Base-by-base conservation (phyloP, 2,888 invertebrate species). In the Orthosia gothica region DNA sequence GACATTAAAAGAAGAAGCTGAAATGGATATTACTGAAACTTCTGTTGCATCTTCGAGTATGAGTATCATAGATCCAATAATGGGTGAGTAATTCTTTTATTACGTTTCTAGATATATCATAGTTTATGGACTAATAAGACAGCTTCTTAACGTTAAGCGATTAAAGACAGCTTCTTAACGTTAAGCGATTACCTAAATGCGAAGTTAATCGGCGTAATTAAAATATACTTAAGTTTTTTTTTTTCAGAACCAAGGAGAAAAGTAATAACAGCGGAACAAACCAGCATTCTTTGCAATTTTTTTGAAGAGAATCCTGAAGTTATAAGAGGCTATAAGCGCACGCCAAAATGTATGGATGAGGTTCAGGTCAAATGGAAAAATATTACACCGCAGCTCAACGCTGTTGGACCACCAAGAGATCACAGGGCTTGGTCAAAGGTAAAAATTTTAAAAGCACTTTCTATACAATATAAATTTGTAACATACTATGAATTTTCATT, bases 241-340 rank as follows among this genome's bases (percentile, higher is more conserved):
- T 47, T 55, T 16, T 32, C 49, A 70, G 70, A 70, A 47, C 13
- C 32, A 11, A 57, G 18, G 20, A 15, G 20, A 13, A 57, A 18
- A 11, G 47, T 70, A 32, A 67, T 70, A 32, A 67, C 70, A 20
- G 20, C 55, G 15, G 55, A 67, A 2, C 70, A 67, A 32, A 74
- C 68, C 26, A 69, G 64, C 16, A 54, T 74, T 18, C 75, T 76
- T 18, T 66, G 69, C 54, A 26, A 20, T 49, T 74, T 69, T 61
- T 76, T 75, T 15, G 76, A 76, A 75, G 54, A 69, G 12, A 75
- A 75, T 64, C 76, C 76, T 55, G 76, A 75, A 63, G 59, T 76
- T 49, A 20, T 69, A 54, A 55, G 47, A 54, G 64, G 76, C 3
- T 76, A 68, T 45, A 64, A 63, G 32, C 63, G 16, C 5, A 58